Evolutionary conservation across 2,113 vertebrate species (phyloP).

Genomic region (Tyrannus savana): DNA sequence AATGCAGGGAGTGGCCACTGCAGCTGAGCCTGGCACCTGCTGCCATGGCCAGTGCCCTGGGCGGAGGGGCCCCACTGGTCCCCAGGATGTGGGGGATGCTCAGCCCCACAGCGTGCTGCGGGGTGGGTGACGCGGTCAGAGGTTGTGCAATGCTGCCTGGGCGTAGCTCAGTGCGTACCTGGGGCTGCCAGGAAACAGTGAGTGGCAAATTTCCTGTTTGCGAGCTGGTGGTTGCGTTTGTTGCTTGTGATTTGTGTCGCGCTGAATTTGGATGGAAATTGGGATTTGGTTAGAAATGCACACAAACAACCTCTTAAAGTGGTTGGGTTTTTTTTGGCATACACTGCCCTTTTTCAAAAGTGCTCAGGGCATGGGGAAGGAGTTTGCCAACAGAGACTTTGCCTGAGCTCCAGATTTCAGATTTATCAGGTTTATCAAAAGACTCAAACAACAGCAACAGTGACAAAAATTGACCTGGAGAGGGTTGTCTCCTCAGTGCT

Average conservation of each 20-base stretch:
- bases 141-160: not conserved
- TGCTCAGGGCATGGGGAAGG: rapidly evolving
- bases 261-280: not conserved
- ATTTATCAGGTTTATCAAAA: not conserved
- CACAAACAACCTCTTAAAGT: not conserved
- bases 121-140: rapidly evolving
- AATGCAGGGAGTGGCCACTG: rapidly evolving
- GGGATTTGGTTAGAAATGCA: not conserved
- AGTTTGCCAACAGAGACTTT: not conserved
- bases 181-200: slow-evolving; percentile 20
- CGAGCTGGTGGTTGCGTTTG: not conserved
- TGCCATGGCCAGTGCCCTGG: not conserved
- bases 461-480: rapidly evolving
- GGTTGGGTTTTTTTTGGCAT: not conserved
- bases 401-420: not conserved
- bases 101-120: rapidly evolving
- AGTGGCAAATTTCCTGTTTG: slow-evolving; percentile 40
- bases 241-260: not conserved
- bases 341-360: not conserved
- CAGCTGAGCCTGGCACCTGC: rapidly evolving
- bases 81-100: not conserved
- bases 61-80: not conserved
- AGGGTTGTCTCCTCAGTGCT: not conserved
- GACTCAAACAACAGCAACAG: rapidly evolving
- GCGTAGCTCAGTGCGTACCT: not conserved